Evolutionary conservation across 92 coral and sea anemone genomes (phyloP).

Genomic region (Epizoanthus ramosus): DNA sequence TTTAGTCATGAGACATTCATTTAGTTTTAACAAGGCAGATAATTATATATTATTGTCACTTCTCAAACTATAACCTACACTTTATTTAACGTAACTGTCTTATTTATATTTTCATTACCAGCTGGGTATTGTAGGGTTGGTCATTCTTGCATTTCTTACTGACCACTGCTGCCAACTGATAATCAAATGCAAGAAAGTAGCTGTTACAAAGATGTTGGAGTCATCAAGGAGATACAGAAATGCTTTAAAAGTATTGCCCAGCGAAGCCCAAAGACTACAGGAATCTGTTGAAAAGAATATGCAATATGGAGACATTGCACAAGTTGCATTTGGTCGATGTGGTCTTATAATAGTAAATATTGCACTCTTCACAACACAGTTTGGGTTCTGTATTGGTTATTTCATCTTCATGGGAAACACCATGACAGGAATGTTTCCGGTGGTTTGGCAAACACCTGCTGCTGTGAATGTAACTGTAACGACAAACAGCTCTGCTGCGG

Average conservation of each 20-base stretch:
- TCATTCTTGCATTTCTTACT: slow-evolving; percentile 76
- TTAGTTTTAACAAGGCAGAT: no score
- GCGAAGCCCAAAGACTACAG: slow-evolving; percentile 48
- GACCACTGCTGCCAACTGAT: slow-evolving; percentile 97
- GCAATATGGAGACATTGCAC: slow-evolving; percentile 88
- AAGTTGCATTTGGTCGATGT: slow-evolving; percentile 78
- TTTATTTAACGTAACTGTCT: not conserved
- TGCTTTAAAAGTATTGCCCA: slow-evolving; percentile 51
- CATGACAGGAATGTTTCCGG: slow-evolving; percentile 72
- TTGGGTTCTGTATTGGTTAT: slow-evolving; percentile 90
- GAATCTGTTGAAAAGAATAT: slow-evolving; percentile 70
- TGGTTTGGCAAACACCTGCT: not conserved
- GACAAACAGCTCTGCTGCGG: slow-evolving; percentile 14
- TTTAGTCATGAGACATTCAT: no score
- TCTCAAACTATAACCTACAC: not conserved
- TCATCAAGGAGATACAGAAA: slow-evolving; percentile 51
- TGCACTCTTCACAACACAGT: slow-evolving; percentile 85
- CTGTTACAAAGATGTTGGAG: slow-evolving; percentile 71
- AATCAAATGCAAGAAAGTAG: slow-evolving; percentile 91
- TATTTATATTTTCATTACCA: slow-evolving; percentile 14
- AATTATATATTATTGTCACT: no score
- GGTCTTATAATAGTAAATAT: slow-evolving; percentile 79
- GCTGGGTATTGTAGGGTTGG: slow-evolving; percentile 80
- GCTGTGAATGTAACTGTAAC: not conserved
- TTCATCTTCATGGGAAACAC: slow-evolving; percentile 95